Conservation (phyloP, 2,888 invertebrate species). For the Rhopalosiphum nymphaeae region DNA sequence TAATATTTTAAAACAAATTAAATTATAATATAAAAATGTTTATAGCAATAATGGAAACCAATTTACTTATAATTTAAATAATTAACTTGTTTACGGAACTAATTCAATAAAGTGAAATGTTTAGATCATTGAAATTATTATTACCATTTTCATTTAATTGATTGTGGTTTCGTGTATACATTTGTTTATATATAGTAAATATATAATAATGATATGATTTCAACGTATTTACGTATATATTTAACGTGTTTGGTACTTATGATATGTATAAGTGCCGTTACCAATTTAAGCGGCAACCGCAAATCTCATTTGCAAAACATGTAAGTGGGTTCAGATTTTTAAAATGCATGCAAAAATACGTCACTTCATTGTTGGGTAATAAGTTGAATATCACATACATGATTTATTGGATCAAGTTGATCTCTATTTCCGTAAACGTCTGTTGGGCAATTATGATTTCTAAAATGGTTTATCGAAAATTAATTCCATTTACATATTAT, state of each 20-base stretch:
- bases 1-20: neutral
- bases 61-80: neutral
- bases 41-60: neutral
- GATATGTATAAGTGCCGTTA: neutral
- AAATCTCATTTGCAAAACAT: slow-evolving; percentile 16
- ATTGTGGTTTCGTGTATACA: neutral
- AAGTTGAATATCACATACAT: neutral
- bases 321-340: slow-evolving; percentile 1
- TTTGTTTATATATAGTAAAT: neutral
- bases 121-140: neutral
- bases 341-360: slow-evolving; percentile 32
- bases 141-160: neutral
- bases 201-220: neutral
- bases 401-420: slow-evolving; percentile 7
- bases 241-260: neutral
- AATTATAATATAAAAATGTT: neutral
- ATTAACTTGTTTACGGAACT: neutral
- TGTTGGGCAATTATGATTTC: slow-evolving; percentile 36
- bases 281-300: slow-evolving; percentile 12
- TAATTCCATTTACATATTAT: slow-evolving; percentile 11
- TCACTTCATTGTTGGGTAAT: slow-evolving; percentile 24
- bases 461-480: slow-evolving; percentile 22
- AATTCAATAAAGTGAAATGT: neutral
- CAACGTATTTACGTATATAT: neutral
- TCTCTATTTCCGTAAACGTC: slow-evolving; percentile 26